Conservation (phyloP, 2,888 invertebrate species). For the Volucella inanis region DNA sequence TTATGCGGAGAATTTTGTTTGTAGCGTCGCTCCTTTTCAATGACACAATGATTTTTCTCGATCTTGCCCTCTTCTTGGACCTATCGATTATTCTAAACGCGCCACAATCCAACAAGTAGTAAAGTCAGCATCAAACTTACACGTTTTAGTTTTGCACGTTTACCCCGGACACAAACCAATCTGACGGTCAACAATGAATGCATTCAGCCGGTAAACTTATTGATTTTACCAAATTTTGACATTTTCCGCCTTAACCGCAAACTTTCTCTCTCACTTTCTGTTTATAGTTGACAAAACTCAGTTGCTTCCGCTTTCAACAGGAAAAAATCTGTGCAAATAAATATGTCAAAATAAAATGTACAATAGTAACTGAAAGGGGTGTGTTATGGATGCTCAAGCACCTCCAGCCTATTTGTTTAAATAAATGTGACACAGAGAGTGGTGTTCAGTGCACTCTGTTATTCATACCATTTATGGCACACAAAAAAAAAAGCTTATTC, state of each 20-base stretch:
- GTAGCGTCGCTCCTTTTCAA: too few species aligned
- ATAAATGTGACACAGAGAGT: slow-evolving; percentile 43
- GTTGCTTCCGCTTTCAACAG: slow-evolving; percentile 7
- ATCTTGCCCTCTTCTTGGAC: too few species aligned
- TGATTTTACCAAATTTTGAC: not conserved
- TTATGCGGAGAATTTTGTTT: too few species aligned
- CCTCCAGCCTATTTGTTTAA: slow-evolving; percentile 42
- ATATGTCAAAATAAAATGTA: slow-evolving; percentile 1
- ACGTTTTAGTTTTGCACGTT: too few species aligned
- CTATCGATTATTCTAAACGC: too few species aligned
- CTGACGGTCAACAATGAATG: not conserved
- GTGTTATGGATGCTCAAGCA: not conserved
- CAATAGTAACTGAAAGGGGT: not conserved
- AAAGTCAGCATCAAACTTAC: too few species aligned
- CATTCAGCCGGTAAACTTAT: not conserved
- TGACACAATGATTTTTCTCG: too few species aligned
- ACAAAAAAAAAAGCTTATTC: not conserved
- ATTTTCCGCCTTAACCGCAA: not conserved
- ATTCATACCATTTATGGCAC: slow-evolving; percentile 42
- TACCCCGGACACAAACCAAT: too few species aligned
- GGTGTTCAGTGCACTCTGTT: slow-evolving; percentile 10
- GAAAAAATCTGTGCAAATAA: slow-evolving; percentile 29
- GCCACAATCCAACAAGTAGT: too few species aligned
- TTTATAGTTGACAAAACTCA: not conserved
- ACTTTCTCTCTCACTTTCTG: slow-evolving; percentile 23